Evolutionary conservation across 2,113 vertebrate genomes (phyloP), one percentile per base, ranked within the genome.

Genomic region (Asarcornis scutulata): DNA sequence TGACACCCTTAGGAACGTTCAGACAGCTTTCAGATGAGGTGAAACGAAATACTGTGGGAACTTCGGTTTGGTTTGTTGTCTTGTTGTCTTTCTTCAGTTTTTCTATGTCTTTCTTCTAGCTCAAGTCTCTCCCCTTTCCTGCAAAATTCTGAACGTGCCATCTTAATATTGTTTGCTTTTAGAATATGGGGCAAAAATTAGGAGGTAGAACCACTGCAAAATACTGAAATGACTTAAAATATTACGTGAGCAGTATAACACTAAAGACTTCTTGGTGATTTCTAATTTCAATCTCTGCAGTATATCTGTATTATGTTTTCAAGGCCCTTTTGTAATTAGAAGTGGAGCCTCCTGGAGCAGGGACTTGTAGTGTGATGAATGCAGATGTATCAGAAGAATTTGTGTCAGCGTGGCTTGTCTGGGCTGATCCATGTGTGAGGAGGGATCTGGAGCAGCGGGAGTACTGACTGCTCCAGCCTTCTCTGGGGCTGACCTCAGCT

Each of bases 271-370:
- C 56, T 87, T 63, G 72, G 31, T 76, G 25, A 27, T 86, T 42
- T 91, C 58, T 89, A 36, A 27, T 53, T 64, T 42, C 59, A 82
- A 48, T 29, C 10, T 86, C 15, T 56, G 15, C 8, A 22, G 63
- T 59, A 36, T 22, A 69, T 58, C 55, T 94, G n/a, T 34, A 62
- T 94, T 83, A 36, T 73, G 23, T 73, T 97, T 91, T 83, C 59
- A 83, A 42, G 66, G 52, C 11, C 15, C 69, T 64, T 81, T 86
- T 13, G 0, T 84, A 48, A 31, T 63, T 64, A 34, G 22, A 73
- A 76, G 50, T 88, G 32, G 34, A 78, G 48, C 31, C 59, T 77
- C 16, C 13, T 60, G 69, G 36, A 77, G 34, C 15, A 34, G 79
- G 7, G 17, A 5, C 68, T 93, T 80, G 34, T 46, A 63, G 74